Conservation (phyloP, 2,888 invertebrate species). For the Xestia sexstrigata region DNA sequence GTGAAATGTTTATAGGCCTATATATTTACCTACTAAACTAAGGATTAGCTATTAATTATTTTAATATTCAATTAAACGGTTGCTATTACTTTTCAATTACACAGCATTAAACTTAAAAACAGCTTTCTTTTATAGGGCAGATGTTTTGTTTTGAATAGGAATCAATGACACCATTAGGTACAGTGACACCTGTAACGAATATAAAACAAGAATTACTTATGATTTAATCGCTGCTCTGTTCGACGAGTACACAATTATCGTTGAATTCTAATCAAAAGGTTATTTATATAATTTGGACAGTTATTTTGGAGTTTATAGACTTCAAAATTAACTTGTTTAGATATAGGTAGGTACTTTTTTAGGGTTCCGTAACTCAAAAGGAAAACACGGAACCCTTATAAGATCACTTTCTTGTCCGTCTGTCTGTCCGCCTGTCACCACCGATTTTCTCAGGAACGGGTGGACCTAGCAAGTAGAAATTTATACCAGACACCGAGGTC, state of each 20-base stretch:
- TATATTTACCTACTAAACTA: not conserved
- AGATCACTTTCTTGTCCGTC: too few relatives aligned
- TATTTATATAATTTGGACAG: not conserved
- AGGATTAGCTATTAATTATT: not conserved
- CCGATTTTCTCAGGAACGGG: too few relatives aligned
- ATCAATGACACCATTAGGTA: constrained; percentile 27
- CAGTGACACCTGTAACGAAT: constrained; percentile 48
- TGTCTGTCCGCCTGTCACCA: too few relatives aligned
- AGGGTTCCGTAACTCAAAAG: too few relatives aligned
- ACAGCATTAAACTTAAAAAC: constrained; percentile 2
- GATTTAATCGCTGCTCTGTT: constrained; percentile 34
- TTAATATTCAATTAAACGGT: constrained; percentile 8
- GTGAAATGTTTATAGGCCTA: not conserved
- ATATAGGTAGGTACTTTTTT: too few relatives aligned
- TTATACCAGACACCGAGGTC: too few relatives aligned
- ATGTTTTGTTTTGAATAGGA: constrained; percentile 30
- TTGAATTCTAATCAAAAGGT: constrained; percentile 21
- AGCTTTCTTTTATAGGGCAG: constrained; percentile 45
- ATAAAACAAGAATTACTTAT: constrained; percentile 39
- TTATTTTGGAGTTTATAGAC: not conserved
- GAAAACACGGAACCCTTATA: too few relatives aligned
- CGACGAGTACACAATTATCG: constrained; percentile 10
- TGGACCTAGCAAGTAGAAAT: too few relatives aligned
- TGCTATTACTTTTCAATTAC: not conserved
- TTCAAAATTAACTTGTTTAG: not conserved